Evolutionary conservation across 2,113 vertebrate genomes (phyloP), one percentile per base, ranked within the genome.

Genomic region (Turnix velox): DNA sequence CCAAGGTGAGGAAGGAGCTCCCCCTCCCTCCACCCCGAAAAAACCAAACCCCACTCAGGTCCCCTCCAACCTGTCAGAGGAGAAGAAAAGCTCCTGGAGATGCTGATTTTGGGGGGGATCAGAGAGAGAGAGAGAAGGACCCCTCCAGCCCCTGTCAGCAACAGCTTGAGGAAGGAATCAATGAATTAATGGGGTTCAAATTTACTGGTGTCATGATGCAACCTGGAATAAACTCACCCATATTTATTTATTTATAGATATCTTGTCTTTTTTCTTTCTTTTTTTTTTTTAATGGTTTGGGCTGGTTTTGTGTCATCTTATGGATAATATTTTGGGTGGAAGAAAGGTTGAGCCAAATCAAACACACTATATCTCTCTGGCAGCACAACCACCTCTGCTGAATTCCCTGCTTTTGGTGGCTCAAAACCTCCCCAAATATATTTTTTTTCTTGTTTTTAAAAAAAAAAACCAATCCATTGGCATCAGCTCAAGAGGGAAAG

Each of bases 281-380:
- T 46, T 46, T 46, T 22, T 46, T 22, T 46, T 46, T 10, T 5
- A 4, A 4, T 10, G 23, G 27, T 23, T 20, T 1, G 2, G 30
- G 39, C 37, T 18, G 40, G 33, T 46, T 43, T 45, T n/a, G 63
- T 31, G 12, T 25, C 71, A 46, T n/a, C 39, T 31, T 12, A 5
- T 1, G 0, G 2, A 1, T 1, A 39, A 20, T 6, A 18, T 6
- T 68, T 40, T 0, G 5, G 42, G 55, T 18, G 7, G 25, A 12
- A 16, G 7, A 23, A 12, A 16, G 25, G 5, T 3, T 22, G 33
- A 82, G 52, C 43, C 12, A 0, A 52, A 83, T 1, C 2, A 18
- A 54, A 18, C 16, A 1, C 22, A 16, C 33, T 24, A 52, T n/a
- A n/a, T n/a, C 49, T 25, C 14, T 18, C 23, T 22, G 1, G 3